A percentile compares a stretch with the other conserved stretches of the same genome.
phyloP scores from a whole-genome alignment of 2,888 invertebrate genomes.

The Heliconius ethilla region DNA sequence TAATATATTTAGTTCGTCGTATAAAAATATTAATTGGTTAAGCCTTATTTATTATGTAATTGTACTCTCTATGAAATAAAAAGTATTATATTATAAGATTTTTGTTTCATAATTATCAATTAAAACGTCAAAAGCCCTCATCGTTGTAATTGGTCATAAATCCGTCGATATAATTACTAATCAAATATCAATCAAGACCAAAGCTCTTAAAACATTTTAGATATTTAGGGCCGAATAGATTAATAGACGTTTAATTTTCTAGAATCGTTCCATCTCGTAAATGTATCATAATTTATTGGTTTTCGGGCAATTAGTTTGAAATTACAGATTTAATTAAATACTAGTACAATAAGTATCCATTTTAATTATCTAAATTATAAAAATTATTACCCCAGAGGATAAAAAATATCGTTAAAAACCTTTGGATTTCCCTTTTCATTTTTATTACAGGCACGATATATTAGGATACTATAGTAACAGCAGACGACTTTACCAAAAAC shows the following conservation, averaged over 20 bases:
- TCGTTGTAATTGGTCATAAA: constrained; percentile 10
- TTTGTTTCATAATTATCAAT: background rate
- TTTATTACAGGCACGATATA: too few species aligned
- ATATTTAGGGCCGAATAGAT: background rate
- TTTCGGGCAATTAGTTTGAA: too few species aligned
- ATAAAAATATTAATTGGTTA: background rate
- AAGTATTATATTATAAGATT: too few species aligned
- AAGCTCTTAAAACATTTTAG: constrained; percentile 6
- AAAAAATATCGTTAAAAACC: too few species aligned
- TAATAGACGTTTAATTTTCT: background rate
- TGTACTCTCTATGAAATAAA: background rate
- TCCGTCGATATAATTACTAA: constrained; percentile 3
- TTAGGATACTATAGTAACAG: too few species aligned
- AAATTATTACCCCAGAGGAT: too few species aligned
- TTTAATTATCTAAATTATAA: too few species aligned
- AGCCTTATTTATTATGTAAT: background rate
- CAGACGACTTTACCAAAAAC: too few species aligned
- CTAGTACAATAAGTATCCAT: background rate
- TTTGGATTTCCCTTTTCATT: too few species aligned
- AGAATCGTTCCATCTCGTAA: background rate
- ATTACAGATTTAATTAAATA: background rate
- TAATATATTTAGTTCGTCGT: background rate
- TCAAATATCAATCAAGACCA: constrained; percentile 14
- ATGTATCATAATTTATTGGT: too few species aligned
- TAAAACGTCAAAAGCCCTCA: background rate